phyloP scores from a whole-genome alignment of 2,113 vertebrate species.

The Prinia subflava region DNA sequence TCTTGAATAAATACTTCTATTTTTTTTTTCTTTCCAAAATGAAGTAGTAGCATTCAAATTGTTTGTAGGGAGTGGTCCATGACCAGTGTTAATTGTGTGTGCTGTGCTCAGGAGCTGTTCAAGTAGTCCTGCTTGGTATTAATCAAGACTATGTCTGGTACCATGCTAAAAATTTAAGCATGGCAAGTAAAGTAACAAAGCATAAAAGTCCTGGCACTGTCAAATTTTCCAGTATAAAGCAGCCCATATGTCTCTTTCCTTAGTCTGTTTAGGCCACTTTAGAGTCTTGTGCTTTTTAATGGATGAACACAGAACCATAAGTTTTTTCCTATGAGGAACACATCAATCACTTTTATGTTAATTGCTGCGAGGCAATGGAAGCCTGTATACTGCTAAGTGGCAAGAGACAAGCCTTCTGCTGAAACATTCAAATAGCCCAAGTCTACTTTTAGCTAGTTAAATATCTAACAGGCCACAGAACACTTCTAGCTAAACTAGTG shows the following conservation, averaged over 20 bases:
- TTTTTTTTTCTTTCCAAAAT: neutral
- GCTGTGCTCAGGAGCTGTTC: neutral
- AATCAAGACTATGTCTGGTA: neutral
- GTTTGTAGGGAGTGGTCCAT: neutral
- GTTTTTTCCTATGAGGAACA: conserved; percentile 39
- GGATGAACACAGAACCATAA: neutral
- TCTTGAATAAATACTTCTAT: neutral
- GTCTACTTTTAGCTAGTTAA: conserved; percentile 45
- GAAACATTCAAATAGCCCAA: conserved; percentile 32
- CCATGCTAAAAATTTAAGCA: neutral
- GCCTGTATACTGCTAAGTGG: neutral
- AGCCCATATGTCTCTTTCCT: neutral
- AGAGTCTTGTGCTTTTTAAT: conserved; percentile 1
- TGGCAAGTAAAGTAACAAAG: neutral
- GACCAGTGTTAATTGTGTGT: neutral
- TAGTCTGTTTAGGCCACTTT: conserved; percentile 56
- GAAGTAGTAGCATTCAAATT: neutral
- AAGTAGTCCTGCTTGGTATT: neutral
- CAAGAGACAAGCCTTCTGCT: conserved; percentile 60
- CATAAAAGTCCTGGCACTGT: neutral
- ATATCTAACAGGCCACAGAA: conserved; percentile 33
- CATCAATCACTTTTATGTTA: conserved; percentile 61
- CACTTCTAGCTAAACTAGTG: conserved; percentile 42
- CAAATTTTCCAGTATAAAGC: neutral
- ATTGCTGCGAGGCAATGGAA: conserved; percentile 47